Percentiles rank a stretch among this genome's conserved stretches.
These are phyloP conservation scores for Pogonocichla stellata DNA, from an alignment of 2,113 vertebrate species.

Conservation along the genomic window DNA sequence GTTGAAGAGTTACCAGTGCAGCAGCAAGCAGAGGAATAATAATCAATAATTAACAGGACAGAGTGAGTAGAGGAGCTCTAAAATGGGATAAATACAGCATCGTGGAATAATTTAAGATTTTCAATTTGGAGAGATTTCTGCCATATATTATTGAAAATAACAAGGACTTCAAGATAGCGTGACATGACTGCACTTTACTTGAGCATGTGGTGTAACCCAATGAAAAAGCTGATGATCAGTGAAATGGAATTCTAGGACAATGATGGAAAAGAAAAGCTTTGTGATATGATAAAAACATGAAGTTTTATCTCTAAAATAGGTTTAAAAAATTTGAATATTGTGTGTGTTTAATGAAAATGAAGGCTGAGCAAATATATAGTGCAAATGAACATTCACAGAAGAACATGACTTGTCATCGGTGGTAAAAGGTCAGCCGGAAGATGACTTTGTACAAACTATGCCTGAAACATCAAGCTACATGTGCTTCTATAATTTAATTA, in stretches of 20 bases:
- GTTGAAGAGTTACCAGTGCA: background rate
- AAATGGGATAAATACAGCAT: background rate
- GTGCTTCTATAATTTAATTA: background rate
- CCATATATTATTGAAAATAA: background rate
- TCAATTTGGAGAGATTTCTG: background rate
- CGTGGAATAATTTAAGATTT: background rate
- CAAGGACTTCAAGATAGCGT: fast-evolving
- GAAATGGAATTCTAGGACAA: background rate
- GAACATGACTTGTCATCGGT: background rate
- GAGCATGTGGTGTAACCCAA: background rate
- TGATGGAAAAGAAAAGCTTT: fast-evolving
- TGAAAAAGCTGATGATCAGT: fast-evolving
- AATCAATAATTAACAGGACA: background rate
- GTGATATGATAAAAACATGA: background rate
- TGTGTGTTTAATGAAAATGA: background rate
- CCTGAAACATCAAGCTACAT: background rate
- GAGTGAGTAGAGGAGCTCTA: background rate
- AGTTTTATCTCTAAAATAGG: background rate
- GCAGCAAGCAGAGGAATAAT: background rate
- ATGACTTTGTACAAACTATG: fast-evolving
- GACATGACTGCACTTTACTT: background rate
- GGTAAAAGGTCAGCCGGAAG: background rate
- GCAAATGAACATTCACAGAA: background rate
- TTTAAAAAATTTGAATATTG: background rate
- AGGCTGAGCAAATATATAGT: background rate